Base-by-base conservation (phyloP, 2,888 invertebrate species). In the Noctua janthe region DNA sequence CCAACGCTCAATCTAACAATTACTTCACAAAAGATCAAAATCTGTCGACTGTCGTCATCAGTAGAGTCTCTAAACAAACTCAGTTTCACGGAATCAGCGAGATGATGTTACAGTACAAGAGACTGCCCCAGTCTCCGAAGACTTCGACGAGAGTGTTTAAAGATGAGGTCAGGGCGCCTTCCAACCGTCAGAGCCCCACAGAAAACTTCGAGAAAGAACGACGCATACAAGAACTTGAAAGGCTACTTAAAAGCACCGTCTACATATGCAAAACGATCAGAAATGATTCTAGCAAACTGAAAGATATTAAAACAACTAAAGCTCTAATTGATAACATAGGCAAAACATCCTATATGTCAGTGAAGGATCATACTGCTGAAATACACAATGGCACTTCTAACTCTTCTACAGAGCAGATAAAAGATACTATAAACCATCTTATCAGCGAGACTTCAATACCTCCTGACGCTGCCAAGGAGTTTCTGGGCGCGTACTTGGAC, bases 191-290 rank as follows among this genome's bases (percentile, higher is more conserved):
- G 39, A 91, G 85, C 72, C 90, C 91, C 23, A 89, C 74, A 84
- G 89, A 93, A 20, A 95, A 94, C 83, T 94, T 89, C 74, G 92
- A 93, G 81, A 95, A 94, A 87, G 96, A 96, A 81, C 90, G 92
- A 77, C 93, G 92, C 29, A 92, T 96, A 82, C 95, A 96, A 87
- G 93, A 96, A 87, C 88, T 96, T 1, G 96, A 97, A 88, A 93
- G 88, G 85, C 81, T 96, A 39, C 88, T 97, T 1, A 95, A 95
- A 88, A 96, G 92, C 82, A 97, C 96, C 0, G 94, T 96, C 0
- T 97, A 96, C 64, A 87, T 94, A 35, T 95, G 94, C 84, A 94
- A 94, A 79, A 93, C 94, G 2, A 83, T 89, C 5, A 88, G 82
- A 35, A 92, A 89, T 62, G 85, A 83, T 70, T 85, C 87, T 13